Conservation (phyloP, 2,797 vertebrate species). For the Poliocrania exsul region DNA sequence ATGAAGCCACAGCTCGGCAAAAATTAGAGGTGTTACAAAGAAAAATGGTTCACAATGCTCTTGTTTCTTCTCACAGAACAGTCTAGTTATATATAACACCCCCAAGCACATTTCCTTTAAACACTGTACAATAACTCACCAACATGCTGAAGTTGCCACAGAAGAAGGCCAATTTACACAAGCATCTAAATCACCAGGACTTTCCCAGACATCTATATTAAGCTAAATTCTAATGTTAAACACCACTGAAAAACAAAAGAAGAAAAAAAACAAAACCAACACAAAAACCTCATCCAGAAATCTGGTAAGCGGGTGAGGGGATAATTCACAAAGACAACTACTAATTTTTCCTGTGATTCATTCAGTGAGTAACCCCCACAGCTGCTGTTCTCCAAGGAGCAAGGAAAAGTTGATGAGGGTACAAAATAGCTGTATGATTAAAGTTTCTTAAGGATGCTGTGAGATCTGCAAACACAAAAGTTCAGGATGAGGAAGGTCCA, state of each 20-base stretch:
- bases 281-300: background rate
- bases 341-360: conserved; percentile 58
- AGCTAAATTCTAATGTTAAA: background rate
- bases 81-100: background rate
- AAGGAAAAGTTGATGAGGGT: background rate
- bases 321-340: conserved; percentile 38
- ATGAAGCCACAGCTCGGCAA: background rate
- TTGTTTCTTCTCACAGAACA: background rate
- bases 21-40: background rate
- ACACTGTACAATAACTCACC: background rate
- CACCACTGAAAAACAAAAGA: background rate
- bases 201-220: conserved; percentile 22
- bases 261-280: background rate
- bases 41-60: background rate
- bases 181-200: background rate
- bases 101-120: background rate
- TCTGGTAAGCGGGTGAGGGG: background rate
- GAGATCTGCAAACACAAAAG: background rate
- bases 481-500: accelerated
- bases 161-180: background rate
- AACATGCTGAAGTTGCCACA: background rate
- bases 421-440: background rate
- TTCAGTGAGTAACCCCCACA: conserved; percentile 27
- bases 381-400: background rate
- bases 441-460: background rate